phyloP scores from a whole-genome alignment of 1,140 invertebrate genomes.

The Cyrtorhinus lividipennis region DNA sequence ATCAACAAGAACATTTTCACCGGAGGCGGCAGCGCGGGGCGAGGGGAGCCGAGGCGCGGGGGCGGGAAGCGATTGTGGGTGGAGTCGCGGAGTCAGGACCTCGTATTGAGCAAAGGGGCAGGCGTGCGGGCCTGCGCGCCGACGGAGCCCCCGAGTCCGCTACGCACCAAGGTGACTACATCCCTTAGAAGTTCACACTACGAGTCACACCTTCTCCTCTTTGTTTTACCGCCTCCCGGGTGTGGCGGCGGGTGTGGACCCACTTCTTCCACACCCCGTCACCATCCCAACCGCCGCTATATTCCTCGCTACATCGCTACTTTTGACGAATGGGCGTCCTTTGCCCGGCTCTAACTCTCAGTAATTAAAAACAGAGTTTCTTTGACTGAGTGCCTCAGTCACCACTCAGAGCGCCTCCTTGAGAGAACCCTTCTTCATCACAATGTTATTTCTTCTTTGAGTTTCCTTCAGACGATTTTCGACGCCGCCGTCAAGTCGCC shows the following conservation, averaged over 20 bases:
- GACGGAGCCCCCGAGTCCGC: neutral
- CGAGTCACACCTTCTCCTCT: neutral
- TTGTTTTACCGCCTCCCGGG: neutral
- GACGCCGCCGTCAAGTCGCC: too few species aligned
- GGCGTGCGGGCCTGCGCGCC: conserved; percentile 3
- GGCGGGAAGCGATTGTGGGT: neutral
- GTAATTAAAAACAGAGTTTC: neutral
- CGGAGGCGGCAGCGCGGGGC: neutral
- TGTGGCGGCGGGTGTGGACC: neutral
- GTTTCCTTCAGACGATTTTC: too few species aligned
- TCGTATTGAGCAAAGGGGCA: neutral
- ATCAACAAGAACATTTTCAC: neutral
- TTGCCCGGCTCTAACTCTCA: neutral
- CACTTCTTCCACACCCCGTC: too few species aligned
- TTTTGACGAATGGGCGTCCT: too few species aligned
- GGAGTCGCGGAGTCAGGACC: neutral
- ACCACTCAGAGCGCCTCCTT: neutral
- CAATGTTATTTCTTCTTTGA: neutral
- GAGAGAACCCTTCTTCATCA: neutral
- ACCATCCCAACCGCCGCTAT: neutral
- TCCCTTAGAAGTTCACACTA: neutral
- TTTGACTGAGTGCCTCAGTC: too few species aligned
- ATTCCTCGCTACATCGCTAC: neutral
- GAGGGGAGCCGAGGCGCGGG: neutral
- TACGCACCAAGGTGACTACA: neutral